phyloP scores from a whole-genome alignment of 2,888 invertebrate genomes.

The Lasius platythorax region DNA sequence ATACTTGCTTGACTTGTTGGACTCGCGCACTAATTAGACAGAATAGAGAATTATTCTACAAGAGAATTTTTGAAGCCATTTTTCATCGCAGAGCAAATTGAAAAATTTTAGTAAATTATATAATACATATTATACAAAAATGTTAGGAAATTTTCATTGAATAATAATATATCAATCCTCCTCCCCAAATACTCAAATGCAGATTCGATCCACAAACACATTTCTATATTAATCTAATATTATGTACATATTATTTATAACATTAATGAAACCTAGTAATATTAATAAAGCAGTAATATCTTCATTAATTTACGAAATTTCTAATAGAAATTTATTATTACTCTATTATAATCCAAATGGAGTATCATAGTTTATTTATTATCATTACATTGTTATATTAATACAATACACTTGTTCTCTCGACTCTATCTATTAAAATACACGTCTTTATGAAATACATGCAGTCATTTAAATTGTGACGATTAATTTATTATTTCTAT shows the following conservation, averaged over 20 bases:
- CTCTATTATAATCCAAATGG: slow-evolving; percentile 1
- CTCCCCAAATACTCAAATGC: not conserved
- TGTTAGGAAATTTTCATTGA: not conserved
- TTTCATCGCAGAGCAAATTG: not conserved
- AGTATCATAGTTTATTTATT: slow-evolving; percentile 1
- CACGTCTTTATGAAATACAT: not conserved
- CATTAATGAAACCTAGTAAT: not conserved
- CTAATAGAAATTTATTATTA: slow-evolving; percentile 9
- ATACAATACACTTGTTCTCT: not conserved
- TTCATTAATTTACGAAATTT: slow-evolving; percentile 24
- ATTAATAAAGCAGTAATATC: slow-evolving; percentile 24
- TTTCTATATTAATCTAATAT: slow-evolving; percentile 16
- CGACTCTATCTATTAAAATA: slow-evolving; percentile 19
- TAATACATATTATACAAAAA: slow-evolving; percentile 6
- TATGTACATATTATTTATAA: slow-evolving; percentile 12
- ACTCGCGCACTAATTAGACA: slow-evolving; percentile 34
- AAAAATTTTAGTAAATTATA: not conserved
- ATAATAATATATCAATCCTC: not conserved
- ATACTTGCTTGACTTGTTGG: slow-evolving; percentile 33
- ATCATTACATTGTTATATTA: slow-evolving; percentile 12
- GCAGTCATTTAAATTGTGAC: not conserved
- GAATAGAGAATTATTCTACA: slow-evolving; percentile 20
- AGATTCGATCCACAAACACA: not conserved
- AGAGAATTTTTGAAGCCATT: slow-evolving; percentile 21
- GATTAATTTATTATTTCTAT: slow-evolving; percentile 23